Evolutionary conservation across 2,113 vertebrate species (phyloP), one percentile per base, ranked within the genome.

Genomic region (Scortum barcoo): DNA sequence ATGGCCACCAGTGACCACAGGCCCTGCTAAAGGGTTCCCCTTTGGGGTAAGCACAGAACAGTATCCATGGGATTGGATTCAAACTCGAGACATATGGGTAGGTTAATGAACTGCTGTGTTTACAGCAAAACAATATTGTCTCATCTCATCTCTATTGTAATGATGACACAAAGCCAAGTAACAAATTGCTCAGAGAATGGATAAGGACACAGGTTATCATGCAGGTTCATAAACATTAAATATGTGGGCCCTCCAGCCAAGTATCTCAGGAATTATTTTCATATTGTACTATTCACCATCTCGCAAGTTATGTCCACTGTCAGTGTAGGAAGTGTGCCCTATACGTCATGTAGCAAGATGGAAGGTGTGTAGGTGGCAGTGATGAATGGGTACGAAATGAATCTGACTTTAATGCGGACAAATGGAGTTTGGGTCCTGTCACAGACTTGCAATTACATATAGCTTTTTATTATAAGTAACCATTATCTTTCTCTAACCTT

Each of bases 31-130:
- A 78, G 85, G 78, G 26, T 70, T 69, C 24, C 51, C 81, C 76
- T 72, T 40, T 76, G 69, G 85, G 72, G 46, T 24, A 7, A 72
- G 71, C 28, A 69, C 30, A 46, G 14, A 67, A 57, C 62, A 28
- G 36, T 58, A 42, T 60, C 33, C 19, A 46, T 20, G 46, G 24
- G 19, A 50, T 53, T 60, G 50, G 42, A 78, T 46, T 73, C 19
- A 46, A 50, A 26, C n/a, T 65, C 20, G 48, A 42, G 19, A 54
- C 28, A 66, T 56, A 68, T 5, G 14, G 67, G 53, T 3, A 56
- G 69, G 76, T 68, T 85, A 77, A 80, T 78, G 44, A 82, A 50
- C 56, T 36, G 24, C 28, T 72, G 30, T 65, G 68, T 82, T 60
- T 69, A 76, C 22, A 16, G n/a, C 38, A 22, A 77, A 60, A 22